Percentiles rank a stretch among this genome's conserved stretches.
phyloP scores from a whole-genome alignment of 2,888 invertebrate genomes.

The Drosophila fungiperda region DNA sequence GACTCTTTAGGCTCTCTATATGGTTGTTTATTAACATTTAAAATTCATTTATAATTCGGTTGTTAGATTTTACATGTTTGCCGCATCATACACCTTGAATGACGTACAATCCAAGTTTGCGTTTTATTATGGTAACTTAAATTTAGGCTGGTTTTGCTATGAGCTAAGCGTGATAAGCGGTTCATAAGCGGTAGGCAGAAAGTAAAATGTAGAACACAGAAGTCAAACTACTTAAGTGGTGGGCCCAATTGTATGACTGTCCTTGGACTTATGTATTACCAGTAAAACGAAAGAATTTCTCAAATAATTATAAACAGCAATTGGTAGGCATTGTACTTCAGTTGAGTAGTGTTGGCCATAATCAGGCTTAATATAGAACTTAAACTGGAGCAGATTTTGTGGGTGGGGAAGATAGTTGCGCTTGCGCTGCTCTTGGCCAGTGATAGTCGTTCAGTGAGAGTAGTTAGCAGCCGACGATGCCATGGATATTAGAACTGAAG shows the following conservation, averaged over 20 bases:
- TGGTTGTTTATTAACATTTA: conserved; percentile 73
- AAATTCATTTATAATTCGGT: conserved; percentile 76
- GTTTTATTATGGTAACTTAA: conserved; percentile 53
- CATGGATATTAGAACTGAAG: conserved; percentile 46
- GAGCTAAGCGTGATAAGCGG: conserved; percentile 72
- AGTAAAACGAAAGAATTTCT: conserved; percentile 38
- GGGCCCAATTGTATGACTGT: conserved; percentile 36
- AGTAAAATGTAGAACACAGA: conserved; percentile 64
- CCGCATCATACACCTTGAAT: conserved; percentile 40
- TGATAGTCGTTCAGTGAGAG: conserved; percentile 14
- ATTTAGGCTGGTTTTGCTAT: conserved; percentile 59
- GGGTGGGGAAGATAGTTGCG: conserved; percentile 23
- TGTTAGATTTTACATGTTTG: conserved; percentile 70
- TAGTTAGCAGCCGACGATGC: conserved; percentile 52
- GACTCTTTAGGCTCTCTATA: conserved; percentile 51
- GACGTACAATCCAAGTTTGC: conserved; percentile 23
- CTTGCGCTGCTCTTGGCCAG: conserved; percentile 29
- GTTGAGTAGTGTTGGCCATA: conserved; percentile 28
- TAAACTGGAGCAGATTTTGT: conserved; percentile 15
- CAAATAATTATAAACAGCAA: conserved; percentile 40
- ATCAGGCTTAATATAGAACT: conserved; percentile 19
- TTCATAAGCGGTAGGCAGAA: conserved; percentile 59
- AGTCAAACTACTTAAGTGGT: conserved; percentile 57
- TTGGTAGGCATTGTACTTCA: conserved; percentile 48
- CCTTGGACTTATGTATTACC: conserved; percentile 31